These are phyloP conservation scores for Cladopsammia gracilis DNA, from an alignment of 64 coral and sea anemone species.

Conservation along the genomic window DNA sequence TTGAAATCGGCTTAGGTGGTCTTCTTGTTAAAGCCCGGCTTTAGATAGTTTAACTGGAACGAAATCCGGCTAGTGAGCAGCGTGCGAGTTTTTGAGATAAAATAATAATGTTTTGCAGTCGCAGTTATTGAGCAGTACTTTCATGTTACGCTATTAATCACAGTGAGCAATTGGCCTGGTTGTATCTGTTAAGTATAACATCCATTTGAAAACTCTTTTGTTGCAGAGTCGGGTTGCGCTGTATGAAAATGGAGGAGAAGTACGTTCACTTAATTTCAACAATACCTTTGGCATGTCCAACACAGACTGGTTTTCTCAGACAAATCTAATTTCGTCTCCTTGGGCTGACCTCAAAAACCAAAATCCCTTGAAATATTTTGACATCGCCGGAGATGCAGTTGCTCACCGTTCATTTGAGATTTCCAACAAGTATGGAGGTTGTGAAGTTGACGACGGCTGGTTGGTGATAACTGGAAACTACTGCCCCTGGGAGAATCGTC, in stretches of 20 bases:
- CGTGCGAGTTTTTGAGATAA: no score
- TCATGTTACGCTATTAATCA: no score
- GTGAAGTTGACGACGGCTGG: conserved; percentile 15
- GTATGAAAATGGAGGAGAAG: conserved; percentile 11
- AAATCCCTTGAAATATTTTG: background rate
- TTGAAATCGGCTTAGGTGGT: no score
- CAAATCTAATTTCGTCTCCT: background rate
- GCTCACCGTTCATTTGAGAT: background rate
- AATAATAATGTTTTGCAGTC: no score
- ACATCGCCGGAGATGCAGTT: background rate
- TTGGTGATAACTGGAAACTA: background rate
- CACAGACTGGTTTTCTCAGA: conserved; percentile 23
- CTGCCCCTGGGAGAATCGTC: background rate
- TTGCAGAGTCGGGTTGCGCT: conserved; percentile 24
- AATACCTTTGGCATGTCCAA: background rate
- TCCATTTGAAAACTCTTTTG: background rate
- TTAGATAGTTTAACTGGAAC: no score
- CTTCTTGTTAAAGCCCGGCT: no score
- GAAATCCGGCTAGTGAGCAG: no score
- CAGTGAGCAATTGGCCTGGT: no score
- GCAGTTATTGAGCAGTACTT: no score
- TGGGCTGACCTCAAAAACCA: conserved; percentile 32
- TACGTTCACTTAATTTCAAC: conserved; percentile 42
- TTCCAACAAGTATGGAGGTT: background rate
- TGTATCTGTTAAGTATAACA: no score